Evolutionary conservation across 2,797 vertebrate genomes (phyloP).

Genomic region (Girardinus metallicus): DNA sequence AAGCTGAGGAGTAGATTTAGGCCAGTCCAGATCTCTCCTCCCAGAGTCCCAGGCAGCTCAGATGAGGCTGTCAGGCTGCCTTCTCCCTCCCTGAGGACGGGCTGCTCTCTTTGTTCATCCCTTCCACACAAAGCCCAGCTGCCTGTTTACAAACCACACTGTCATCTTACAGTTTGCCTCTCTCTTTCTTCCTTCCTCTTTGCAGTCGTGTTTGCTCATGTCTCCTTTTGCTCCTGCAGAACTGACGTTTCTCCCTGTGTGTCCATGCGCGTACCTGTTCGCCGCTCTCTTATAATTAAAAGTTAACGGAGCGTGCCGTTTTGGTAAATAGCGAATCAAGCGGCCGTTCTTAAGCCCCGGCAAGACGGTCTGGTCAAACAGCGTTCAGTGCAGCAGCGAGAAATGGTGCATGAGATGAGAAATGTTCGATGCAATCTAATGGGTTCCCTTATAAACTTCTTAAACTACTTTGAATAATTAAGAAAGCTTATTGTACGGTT

Average conservation of each 20-base stretch:
- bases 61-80: conserved; percentile 79
- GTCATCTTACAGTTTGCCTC: conserved; percentile 75
- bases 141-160: conserved; percentile 82
- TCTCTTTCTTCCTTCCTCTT: conserved; percentile 48
- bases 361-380: conserved; percentile 8
- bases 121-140: conserved; percentile 79
- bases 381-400: conserved; percentile 26
- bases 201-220: conserved; percentile 67
- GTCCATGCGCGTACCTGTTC: conserved; percentile 61
- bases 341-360: conserved; percentile 34
- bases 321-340: conserved; percentile 62
- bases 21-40: conserved; percentile 80
- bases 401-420: conserved; percentile 41
- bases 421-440: conserved; percentile 28
- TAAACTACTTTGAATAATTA: too few species aligned
- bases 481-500: too few species aligned
- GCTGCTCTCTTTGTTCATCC: conserved; percentile 80
- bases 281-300: conserved; percentile 61
- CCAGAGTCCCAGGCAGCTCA: conserved; percentile 81
- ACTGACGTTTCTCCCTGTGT: conserved; percentile 52
- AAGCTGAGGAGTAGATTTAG: conserved; percentile 80
- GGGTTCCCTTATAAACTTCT: too few species aligned
- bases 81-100: conserved; percentile 75
- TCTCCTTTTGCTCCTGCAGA: conserved; percentile 39
- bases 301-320: conserved; percentile 64